phyloP scores from a whole-genome alignment of 2,113 vertebrate species.

The Scomber japonicus region DNA sequence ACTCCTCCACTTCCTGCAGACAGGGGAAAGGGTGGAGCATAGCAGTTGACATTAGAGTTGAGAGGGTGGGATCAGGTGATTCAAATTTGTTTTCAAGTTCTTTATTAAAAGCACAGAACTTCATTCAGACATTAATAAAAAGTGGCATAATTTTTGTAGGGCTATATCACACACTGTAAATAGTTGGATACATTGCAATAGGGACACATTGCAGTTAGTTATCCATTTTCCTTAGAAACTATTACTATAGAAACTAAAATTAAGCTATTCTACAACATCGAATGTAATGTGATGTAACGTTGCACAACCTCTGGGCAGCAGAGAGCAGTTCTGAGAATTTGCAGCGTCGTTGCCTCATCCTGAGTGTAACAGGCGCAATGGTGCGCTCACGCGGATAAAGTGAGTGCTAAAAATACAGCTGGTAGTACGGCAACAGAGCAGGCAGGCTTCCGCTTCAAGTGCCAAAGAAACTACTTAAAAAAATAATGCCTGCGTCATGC shows the following conservation, averaged over 20 bases:
- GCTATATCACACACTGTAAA: not conserved
- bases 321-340: constrained; percentile 32
- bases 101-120: not conserved
- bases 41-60: constrained; percentile 2
- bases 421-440: constrained; percentile 68
- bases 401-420: constrained; percentile 73
- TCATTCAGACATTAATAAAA: not conserved
- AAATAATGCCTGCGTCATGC: constrained; percentile 20
- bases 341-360: constrained; percentile 56
- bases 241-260: no score
- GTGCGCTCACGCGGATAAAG: constrained; percentile 54
- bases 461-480: not conserved
- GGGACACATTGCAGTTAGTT: rapidly evolving
- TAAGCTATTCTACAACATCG: constrained; percentile 1
- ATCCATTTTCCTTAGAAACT: not conserved
- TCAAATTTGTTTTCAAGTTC: not conserved
- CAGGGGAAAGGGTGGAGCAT: constrained; percentile 21
- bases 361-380: constrained; percentile 49
- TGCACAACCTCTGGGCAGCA: constrained; percentile 55
- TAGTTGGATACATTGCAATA: not conserved
- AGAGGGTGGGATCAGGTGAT: not conserved
- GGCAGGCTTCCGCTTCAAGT: not conserved
- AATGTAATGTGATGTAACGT: constrained; percentile 55
- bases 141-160: not conserved
- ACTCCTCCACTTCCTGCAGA: constrained; percentile 79